phyloP scores from a whole-genome alignment of 2,797 vertebrate species.

The Lithobates pipiens region DNA sequence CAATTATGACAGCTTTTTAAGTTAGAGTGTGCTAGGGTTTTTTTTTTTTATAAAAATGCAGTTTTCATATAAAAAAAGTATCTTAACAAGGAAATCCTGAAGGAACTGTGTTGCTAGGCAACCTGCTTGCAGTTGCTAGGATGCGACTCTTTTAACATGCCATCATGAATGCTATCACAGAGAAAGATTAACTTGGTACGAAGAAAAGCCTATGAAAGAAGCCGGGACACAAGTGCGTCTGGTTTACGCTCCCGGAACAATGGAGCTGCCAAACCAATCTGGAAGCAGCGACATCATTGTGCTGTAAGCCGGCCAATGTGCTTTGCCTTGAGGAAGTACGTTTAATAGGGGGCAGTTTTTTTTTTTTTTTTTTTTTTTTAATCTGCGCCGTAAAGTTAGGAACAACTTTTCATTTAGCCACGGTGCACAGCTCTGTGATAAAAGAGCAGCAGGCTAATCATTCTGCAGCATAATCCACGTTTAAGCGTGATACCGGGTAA shows the following conservation, averaged over 20 bases:
- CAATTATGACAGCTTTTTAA: conserved; percentile 68
- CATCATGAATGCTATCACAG: conserved; percentile 91
- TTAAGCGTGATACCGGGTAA: conserved; percentile 67
- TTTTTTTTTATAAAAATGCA: conserved; percentile 41
- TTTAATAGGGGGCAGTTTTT: conserved; percentile 75
- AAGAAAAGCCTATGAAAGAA: conserved; percentile 86
- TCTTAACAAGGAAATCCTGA: conserved; percentile 77
- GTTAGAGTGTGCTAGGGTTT: conserved; percentile 67
- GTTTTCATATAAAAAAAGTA: conserved; percentile 72
- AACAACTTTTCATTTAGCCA: conserved; percentile 71
- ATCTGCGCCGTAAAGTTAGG: conserved; percentile 77
- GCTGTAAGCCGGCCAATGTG: conserved; percentile 80
- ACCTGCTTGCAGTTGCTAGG: conserved; percentile 85
- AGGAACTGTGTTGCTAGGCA: conserved; percentile 81
- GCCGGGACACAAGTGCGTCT: conserved; percentile 91
- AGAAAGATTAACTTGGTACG: conserved; percentile 89
- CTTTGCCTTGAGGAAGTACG: conserved; percentile 83
- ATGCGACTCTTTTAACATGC: conserved; percentile 82
- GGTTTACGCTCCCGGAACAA: conserved; percentile 90
- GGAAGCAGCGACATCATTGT: conserved; percentile 91
- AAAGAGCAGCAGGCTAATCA: conserved; percentile 72
- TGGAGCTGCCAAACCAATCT: conserved; percentile 94
- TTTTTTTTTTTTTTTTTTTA: conserved; percentile 69
- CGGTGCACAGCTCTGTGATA: conserved; percentile 69
- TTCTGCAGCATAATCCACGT: conserved; percentile 70